These are phyloP conservation scores for Zelleria hepariella DNA, from an alignment of 2,888 invertebrate species.

Conservation along the genomic window DNA sequence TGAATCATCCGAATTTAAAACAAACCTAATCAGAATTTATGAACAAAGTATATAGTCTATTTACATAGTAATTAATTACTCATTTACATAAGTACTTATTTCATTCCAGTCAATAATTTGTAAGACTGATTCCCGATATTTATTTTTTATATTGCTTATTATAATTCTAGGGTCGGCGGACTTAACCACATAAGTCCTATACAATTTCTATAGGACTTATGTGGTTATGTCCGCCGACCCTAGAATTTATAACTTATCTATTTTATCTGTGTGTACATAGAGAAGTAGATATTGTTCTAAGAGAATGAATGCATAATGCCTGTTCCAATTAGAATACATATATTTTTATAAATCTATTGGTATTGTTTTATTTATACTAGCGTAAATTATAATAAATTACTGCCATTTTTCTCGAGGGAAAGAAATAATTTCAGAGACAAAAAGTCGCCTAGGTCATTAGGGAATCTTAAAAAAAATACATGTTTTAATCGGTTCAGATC, in stretches of 20 bases:
- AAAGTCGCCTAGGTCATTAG: no score
- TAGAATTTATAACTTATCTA: no score
- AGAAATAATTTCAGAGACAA: no score
- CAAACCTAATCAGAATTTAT: background rate
- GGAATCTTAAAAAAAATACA: no score
- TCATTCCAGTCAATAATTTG: conserved; percentile 4
- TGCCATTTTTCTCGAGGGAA: no score
- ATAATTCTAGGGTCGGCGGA: no score
- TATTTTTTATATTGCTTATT: background rate
- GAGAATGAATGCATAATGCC: background rate
- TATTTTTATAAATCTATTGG: conserved; percentile 3
- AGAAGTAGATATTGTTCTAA: background rate
- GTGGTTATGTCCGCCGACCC: no score
- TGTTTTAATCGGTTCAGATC: no score
- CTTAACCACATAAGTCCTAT: no score
- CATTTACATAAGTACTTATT: background rate
- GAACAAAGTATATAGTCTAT: background rate
- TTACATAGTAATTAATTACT: background rate
- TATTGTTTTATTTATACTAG: background rate
- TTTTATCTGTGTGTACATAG: background rate
- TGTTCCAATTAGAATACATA: conserved; percentile 4
- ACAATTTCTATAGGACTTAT: no score
- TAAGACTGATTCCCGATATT: conserved; percentile 3
- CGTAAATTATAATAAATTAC: no score
- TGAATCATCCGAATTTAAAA: background rate